These are phyloP conservation scores for Erebia palarica DNA, from an alignment of 2,888 invertebrate genomes.

Conservation along the genomic window DNA sequence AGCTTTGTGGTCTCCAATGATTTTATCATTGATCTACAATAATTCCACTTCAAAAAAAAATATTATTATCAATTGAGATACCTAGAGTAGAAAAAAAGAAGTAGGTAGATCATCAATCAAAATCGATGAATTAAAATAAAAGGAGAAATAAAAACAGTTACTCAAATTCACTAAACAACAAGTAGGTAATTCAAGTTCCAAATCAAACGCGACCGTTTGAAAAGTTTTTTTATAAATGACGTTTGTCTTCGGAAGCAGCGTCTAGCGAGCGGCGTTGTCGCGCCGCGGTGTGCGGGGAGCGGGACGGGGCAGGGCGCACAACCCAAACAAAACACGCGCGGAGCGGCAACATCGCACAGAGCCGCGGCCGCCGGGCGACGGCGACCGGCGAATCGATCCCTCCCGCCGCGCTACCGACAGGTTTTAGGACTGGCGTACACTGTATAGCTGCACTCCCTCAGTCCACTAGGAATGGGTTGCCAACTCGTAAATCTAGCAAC, in stretches of 20 bases:
- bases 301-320: constrained; percentile 57
- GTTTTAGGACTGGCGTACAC: constrained; percentile 22
- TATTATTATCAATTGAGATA: too few relatives aligned
- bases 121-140: too few relatives aligned
- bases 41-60: too few relatives aligned
- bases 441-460: constrained; percentile 44
- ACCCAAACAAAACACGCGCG: constrained; percentile 76
- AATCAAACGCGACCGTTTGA: constrained; percentile 28
- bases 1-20: too few relatives aligned
- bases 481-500: too few relatives aligned
- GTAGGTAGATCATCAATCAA: too few relatives aligned
- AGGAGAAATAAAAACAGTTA: neutral
- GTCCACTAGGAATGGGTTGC: too few relatives aligned
- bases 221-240: constrained; percentile 43
- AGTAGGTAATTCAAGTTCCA: neutral
- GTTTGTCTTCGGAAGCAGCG: constrained; percentile 41
- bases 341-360: constrained; percentile 70
- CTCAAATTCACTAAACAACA: constrained; percentile 7
- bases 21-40: too few relatives aligned
- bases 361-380: constrained; percentile 46
- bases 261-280: constrained; percentile 30
- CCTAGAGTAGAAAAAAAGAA: too few relatives aligned
- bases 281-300: constrained; percentile 21
- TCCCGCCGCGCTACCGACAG: constrained; percentile 43
- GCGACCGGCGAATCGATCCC: constrained; percentile 63